phyloP scores from a whole-genome alignment of 35 echinoderm and acorn worm species.

The Acanthaster planci region DNA sequence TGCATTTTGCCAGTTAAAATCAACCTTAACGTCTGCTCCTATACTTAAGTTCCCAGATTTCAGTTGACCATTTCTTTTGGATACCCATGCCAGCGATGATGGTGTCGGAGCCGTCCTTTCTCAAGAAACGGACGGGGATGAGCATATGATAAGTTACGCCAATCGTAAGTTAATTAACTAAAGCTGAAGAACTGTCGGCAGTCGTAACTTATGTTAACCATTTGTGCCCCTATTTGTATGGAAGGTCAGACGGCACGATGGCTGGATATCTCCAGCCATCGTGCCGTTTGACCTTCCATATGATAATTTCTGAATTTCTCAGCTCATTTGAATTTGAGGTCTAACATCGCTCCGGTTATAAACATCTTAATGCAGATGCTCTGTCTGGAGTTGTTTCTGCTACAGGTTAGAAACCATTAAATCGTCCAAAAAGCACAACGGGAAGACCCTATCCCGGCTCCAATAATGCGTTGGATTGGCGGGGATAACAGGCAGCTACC shows the following conservation, averaged over 20 bases:
- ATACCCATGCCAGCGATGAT: slow-evolving; percentile 54
- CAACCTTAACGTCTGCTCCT: not conserved
- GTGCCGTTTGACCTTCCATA: not conserved
- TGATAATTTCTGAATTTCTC: slow-evolving; percentile 43
- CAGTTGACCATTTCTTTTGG: slow-evolving; percentile 35
- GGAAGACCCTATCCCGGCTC: not conserved
- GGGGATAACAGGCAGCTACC: no score
- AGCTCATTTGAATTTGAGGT: slow-evolving; percentile 38
- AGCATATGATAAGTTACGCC: slow-evolving; percentile 61
- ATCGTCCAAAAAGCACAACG: not conserved
- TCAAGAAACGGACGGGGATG: slow-evolving; percentile 41
- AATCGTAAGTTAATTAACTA: slow-evolving; percentile 12
- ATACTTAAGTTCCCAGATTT: slow-evolving; percentile 41
- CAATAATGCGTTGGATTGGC: not conserved
- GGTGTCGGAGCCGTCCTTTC: slow-evolving; percentile 56
- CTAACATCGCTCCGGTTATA: not conserved
- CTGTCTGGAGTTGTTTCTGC: not conserved
- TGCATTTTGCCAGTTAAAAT: slow-evolving; percentile 30
- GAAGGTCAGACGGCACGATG: slow-evolving; percentile 42
- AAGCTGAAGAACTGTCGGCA: slow-evolving; percentile 33
- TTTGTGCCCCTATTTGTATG: slow-evolving; percentile 32
- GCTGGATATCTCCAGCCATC: no score
- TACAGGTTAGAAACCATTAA: not conserved
- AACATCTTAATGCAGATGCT: slow-evolving; percentile 36
- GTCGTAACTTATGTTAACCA: slow-evolving; percentile 44